phyloP scores from a whole-genome alignment of 2,888 invertebrate species.

The Calameuta filiformis region DNA sequence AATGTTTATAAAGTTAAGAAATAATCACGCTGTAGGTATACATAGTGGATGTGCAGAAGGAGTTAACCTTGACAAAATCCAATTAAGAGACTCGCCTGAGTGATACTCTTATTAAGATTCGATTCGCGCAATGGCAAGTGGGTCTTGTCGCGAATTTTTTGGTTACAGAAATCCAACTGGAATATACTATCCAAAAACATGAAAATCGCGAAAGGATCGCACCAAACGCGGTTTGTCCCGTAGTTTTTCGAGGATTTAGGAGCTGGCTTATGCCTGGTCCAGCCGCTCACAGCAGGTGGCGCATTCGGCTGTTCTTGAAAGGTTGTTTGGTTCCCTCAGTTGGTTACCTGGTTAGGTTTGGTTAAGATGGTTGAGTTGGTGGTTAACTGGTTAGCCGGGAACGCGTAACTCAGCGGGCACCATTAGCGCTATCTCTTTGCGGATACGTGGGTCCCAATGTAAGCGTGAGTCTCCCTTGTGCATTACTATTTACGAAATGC shows the following conservation, averaged over 20 bases:
- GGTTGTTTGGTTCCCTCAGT: neutral
- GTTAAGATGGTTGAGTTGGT: neutral
- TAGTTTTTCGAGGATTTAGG: neutral
- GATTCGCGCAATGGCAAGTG: neutral
- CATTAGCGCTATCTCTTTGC: constrained; percentile 54
- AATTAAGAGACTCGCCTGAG: neutral
- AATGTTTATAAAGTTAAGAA: neutral
- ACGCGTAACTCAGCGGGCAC: constrained; percentile 56
- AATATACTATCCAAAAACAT: constrained; percentile 20
- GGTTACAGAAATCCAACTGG: neutral
- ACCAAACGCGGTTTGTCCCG: neutral
- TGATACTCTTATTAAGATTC: neutral
- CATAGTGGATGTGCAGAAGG: neutral
- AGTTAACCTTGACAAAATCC: neutral
- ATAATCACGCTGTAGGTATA: neutral
- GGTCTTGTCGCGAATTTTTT: neutral
- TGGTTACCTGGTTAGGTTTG: neutral
- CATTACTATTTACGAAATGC: neutral
- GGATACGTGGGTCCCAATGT: constrained; percentile 18
- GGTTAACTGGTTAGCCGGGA: constrained; percentile 30
- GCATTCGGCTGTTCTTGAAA: neutral
- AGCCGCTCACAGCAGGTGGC: neutral
- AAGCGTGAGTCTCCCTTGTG: constrained; percentile 41
- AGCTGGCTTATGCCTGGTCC: neutral
- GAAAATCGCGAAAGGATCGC: constrained; percentile 8